Evolutionary conservation across 2,113 vertebrate genomes (phyloP), one percentile per base, ranked within the genome.

Genomic region (Microcebus griseorufus): DNA sequence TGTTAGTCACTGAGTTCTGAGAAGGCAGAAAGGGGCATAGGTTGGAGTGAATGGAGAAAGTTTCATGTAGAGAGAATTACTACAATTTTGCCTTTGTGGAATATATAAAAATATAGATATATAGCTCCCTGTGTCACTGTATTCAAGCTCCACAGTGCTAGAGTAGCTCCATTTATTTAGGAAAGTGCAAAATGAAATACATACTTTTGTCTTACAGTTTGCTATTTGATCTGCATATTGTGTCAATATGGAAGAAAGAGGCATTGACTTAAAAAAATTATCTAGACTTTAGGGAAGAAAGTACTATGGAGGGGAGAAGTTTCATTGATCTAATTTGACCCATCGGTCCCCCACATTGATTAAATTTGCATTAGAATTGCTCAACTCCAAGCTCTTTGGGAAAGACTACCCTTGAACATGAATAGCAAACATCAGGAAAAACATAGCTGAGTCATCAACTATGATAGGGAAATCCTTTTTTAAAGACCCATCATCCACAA

Each of bases 311-410:
- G 23, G 9, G 7, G 13, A 27, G 58, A 88, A 53, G 1, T 87
- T 79, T 80, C 87, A 76, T 65, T 89, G 51, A 93, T 72, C 20
- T 88, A 72, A 82, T 80, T 62, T 87, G 16, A 7, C 64, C 53
- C 22, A 22, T 80, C 48, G 29, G 34, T 32, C 92, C 23, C 55
- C 37, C 72, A 70, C 10, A 78, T 27, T 81, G 37, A 82, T 93
- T 91, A 88, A 53, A 88, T 90, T 90, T 75, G 37, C 93, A 81
- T 95, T 83, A 94, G 72, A 86, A 70, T 62, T 93, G 20, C 11
- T 76, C 51, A 76, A 27, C 48, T 90, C 45, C 39, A 81, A 29
- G 7, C 37, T 73, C 39, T 60, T 22, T 80, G 64, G n/a, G 10
- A 87, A 92, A 90, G 10, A 39, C 34, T 58, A 37, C 60, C 78